Evolutionary conservation across 2,888 invertebrate genomes (phyloP).

Genomic region (Platycheirus albimanus): DNA sequence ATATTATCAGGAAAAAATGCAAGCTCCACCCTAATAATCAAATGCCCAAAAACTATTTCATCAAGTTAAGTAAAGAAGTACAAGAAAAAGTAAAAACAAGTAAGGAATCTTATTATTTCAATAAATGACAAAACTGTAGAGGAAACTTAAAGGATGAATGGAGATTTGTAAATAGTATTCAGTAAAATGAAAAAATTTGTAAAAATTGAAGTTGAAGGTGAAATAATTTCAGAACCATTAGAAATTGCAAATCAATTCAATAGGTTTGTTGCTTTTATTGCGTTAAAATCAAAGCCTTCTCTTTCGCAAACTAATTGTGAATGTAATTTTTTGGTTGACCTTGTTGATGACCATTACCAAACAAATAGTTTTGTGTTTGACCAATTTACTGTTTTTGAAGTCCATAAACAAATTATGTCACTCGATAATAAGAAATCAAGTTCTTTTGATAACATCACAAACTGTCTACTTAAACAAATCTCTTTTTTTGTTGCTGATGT

Average conservation of each 20-base stretch:
- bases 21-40: neutral
- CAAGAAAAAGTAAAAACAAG: neutral
- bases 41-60: neutral
- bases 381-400: neutral
- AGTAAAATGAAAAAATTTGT: neutral
- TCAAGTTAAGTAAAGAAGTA: neutral
- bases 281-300: neutral
- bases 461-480: conserved; percentile 4
- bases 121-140: neutral
- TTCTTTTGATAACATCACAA: neutral
- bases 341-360: neutral
- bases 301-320: neutral
- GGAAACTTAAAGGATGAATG: neutral
- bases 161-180: neutral
- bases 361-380: neutral
- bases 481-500: neutral
- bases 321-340: neutral
- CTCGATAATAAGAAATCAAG: neutral
- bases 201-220: neutral
- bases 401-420: neutral
- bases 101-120: neutral
- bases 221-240: neutral
- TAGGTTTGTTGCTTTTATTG: neutral
- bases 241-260: neutral
- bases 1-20: neutral